A percentile compares a stretch with the other conserved stretches of the same genome.
Conservation (phyloP, 2,797 vertebrate species). For the Labroides dimidiatus region DNA sequence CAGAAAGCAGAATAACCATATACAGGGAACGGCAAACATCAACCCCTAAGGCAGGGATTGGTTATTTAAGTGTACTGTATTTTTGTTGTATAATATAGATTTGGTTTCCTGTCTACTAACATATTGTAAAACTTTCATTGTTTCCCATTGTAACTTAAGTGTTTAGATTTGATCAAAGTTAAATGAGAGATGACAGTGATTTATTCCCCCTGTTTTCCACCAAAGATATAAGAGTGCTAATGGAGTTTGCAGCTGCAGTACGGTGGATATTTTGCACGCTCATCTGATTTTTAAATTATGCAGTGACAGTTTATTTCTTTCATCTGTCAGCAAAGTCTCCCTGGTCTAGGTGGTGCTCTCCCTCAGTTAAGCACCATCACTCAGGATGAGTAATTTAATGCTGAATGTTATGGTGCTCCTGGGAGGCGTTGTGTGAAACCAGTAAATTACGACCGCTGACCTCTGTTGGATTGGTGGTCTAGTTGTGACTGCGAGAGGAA, state of each 20-base stretch:
- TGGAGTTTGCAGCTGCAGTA: slow-evolving; percentile 47
- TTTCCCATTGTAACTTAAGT: slow-evolving; percentile 3
- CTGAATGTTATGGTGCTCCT: slow-evolving; percentile 71
- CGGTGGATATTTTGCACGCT: slow-evolving; percentile 23
- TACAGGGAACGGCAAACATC: background rate
- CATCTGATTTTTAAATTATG: slow-evolving; percentile 61
- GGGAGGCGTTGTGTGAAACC: slow-evolving; percentile 74
- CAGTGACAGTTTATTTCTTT: slow-evolving; percentile 56
- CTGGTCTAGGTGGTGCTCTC: slow-evolving; percentile 57
- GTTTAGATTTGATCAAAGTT: slow-evolving; percentile 37
- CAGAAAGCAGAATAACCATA: no score
- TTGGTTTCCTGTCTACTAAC: slow-evolving; percentile 25
- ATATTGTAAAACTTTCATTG: slow-evolving; percentile 38
- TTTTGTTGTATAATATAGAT: background rate
- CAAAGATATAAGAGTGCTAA: slow-evolving; percentile 36
- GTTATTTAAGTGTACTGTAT: slow-evolving; percentile 6
- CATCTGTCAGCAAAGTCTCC: slow-evolving; percentile 60
- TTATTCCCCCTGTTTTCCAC: slow-evolving; percentile 17
- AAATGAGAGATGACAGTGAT: slow-evolving; percentile 22
- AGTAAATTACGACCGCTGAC: slow-evolving; percentile 77
- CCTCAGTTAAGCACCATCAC: slow-evolving; percentile 66
- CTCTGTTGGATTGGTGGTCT: slow-evolving; percentile 71
- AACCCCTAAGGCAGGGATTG: background rate
- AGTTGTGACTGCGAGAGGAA: slow-evolving; percentile 68
- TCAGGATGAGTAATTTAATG: slow-evolving; percentile 76